Evolutionary conservation across 2,888 invertebrate species (phyloP), one percentile per base, ranked within the genome.

Genomic region (Galeopsomyia nigrocyanea): DNA sequence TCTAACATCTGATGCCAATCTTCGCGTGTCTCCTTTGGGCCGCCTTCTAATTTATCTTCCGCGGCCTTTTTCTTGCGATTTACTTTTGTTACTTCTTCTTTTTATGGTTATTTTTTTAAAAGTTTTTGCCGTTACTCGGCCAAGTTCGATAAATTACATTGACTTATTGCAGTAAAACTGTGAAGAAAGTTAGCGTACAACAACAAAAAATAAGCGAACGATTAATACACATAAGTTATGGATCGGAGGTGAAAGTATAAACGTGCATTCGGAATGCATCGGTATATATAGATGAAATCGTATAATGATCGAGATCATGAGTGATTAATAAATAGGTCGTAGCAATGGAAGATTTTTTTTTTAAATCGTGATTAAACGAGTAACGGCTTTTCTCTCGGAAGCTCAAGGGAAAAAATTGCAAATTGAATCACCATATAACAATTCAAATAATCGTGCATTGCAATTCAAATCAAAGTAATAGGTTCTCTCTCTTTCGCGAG

Each of bases 31-130:
- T n/a, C n/a, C n/a, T n/a, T 16, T 1, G 0, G 60, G 31, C n/a
- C 65, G 22, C 57, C 67, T 67, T 71, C 67, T 67, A 62, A 71
- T 71, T 67, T 61, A 68, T 61, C 68, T 56, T 7, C 9, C 16
- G 14, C 16, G 14, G 31, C 13, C 3, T 2, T n/a, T n/a, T n/a
- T 51, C 26, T 26, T 5, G 26, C 39, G 57, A 69, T 39, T 39
- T 13, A 39, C 39, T 7, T 39, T 39, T 39, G 39, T 10, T 10
- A 10, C 13, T 39, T 39, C 13, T 10, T 10, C 7, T 39, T 39
- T 39, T 7, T 7, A 39, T 1, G 39, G 5, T 39, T 7, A 39
- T 39, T 7, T 13, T 39, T 13, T 3, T 31, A 31, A 10, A 39
- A 39, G 10, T 39, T 10, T 39, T 1, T 10, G 7, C 39, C 39